Evolutionary conservation across 1,140 invertebrate genomes (phyloP).

Genomic region (Anthonomus grandis): DNA sequence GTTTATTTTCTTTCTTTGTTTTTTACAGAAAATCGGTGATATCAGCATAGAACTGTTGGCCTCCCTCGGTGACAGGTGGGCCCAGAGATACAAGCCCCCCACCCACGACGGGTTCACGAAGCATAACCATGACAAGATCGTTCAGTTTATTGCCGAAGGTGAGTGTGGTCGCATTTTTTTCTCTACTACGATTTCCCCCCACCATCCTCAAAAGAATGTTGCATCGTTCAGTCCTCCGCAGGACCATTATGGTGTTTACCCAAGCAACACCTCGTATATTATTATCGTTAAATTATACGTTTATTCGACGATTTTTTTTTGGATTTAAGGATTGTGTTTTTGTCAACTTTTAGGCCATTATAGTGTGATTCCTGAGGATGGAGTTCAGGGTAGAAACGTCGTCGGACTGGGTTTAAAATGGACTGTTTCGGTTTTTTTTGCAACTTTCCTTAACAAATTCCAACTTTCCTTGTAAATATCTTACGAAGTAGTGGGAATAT

Average conservation of each 20-base stretch:
- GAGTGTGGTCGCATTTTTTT: constrained; percentile 38
- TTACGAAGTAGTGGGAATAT: no score
- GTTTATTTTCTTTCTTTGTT: not conserved
- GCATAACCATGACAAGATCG: constrained; percentile 60
- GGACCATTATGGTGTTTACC: not conserved
- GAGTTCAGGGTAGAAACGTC: no score
- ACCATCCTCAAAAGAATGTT: not conserved
- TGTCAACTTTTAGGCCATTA: not conserved
- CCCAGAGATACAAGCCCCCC: constrained; percentile 18
- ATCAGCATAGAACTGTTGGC: constrained; percentile 7
- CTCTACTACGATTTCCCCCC: constrained; percentile 1
- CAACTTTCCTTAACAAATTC: no score
- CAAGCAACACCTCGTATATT: not conserved
- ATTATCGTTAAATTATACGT: constrained; percentile 5
- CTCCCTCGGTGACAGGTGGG: constrained; percentile 3
- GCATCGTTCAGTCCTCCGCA: not conserved
- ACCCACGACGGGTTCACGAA: constrained; percentile 20
- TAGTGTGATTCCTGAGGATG: not conserved
- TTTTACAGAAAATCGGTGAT: constrained; percentile 1
- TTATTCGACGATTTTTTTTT: not conserved
- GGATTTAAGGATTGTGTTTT: not conserved
- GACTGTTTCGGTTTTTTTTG: no score
- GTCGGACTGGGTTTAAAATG: no score
- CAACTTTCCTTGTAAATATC: no score
- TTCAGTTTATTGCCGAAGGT: constrained; percentile 62